Percentiles rank a stretch among this genome's conserved stretches.
These are phyloP conservation scores for Rhinolophus sinicus DNA, from an alignment of 2,113 vertebrate genomes.

Conservation along the genomic window DNA sequence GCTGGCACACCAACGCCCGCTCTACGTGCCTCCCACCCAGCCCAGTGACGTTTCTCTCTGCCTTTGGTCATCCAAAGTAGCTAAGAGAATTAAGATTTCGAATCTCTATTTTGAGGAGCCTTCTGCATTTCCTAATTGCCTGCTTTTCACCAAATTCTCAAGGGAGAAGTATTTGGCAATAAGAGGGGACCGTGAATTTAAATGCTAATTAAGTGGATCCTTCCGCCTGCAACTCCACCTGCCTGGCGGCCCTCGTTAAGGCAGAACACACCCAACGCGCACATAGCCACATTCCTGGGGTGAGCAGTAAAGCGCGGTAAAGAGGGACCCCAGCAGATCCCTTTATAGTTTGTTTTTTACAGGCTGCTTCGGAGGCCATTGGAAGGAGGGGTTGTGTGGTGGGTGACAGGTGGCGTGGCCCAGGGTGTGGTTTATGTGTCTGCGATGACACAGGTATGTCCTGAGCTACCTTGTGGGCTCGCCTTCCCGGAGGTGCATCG, in stretches of 20 bases:
- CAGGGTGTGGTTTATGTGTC: not conserved
- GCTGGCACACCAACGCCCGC: fast-evolving
- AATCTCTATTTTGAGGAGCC: slow-evolving; percentile 27
- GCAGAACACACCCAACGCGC: not conserved
- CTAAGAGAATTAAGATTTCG: not conserved
- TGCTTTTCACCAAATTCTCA: slow-evolving; percentile 64
- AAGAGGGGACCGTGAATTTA: slow-evolving; percentile 60
- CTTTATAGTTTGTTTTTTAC: not conserved
- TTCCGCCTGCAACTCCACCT: not conserved
- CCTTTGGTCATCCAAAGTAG: not conserved
- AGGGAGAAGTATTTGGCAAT: slow-evolving; percentile 61
- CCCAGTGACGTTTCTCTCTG: not conserved
- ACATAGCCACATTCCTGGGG: not conserved
- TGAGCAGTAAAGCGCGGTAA: not conserved
- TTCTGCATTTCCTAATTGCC: slow-evolving; percentile 52
- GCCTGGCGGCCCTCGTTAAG: not conserved
- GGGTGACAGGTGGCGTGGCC: not conserved
- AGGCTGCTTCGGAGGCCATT: not conserved
- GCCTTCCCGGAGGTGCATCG: not conserved
- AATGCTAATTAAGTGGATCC: slow-evolving; percentile 59
- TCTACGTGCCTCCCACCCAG: not conserved
- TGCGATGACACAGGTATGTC: not conserved
- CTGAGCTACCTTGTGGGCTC: not conserved
- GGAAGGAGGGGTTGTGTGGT: not conserved
- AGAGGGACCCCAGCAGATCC: not conserved